Conservation (phyloP, 2,113 vertebrate species). For the Ictalurus furcatus region DNA sequence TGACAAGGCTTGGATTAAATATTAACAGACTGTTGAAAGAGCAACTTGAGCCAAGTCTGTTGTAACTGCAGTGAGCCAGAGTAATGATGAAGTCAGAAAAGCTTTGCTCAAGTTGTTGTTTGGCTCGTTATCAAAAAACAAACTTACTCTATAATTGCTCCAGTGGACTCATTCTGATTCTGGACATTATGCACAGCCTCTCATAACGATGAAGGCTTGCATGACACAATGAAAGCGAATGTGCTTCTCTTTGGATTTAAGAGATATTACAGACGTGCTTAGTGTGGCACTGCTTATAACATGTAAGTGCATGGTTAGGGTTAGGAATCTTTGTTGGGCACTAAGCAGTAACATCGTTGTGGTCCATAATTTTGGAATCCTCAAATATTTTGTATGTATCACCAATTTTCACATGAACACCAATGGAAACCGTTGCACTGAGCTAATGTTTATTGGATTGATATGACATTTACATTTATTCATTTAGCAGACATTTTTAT, state of each 20-base stretch:
- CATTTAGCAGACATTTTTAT: no score
- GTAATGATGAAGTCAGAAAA: not conserved
- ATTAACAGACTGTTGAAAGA: constrained; percentile 38
- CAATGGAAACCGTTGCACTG: not conserved
- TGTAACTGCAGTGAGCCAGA: not conserved
- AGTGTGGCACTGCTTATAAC: constrained; percentile 5
- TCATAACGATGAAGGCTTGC: not conserved
- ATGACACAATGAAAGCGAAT: not conserved
- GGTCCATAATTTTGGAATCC: not conserved
- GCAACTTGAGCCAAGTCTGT: not conserved
- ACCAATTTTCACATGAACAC: not conserved
- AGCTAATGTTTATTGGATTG: not conserved
- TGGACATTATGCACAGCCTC: not conserved
- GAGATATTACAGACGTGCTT: not conserved
- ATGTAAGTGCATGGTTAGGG: not conserved
- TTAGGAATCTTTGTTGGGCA: not conserved
- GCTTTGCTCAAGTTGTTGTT: not conserved
- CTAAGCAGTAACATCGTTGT: not conserved
- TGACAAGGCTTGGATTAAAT: constrained; percentile 53
- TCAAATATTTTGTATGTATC: not conserved
- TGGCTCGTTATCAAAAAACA: not conserved
- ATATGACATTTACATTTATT: no score
- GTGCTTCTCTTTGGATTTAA: not conserved
- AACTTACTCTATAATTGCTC: not conserved
- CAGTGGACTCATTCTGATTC: not conserved